Percentiles rank a stretch among this genome's conserved stretches.
phyloP scores from a whole-genome alignment of 1,140 invertebrate genomes.

The Calosoma granatense region DNA sequence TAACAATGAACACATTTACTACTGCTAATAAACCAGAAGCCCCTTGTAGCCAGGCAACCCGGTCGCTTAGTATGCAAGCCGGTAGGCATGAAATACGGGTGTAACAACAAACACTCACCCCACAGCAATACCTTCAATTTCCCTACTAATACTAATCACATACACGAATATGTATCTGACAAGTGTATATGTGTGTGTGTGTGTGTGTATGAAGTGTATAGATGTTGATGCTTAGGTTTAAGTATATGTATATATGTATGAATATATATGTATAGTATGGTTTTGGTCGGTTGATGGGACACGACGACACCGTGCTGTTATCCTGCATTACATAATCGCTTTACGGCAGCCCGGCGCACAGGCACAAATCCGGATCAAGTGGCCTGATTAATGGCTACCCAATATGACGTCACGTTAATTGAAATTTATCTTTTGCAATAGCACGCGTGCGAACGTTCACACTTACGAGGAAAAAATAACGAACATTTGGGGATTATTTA shows the following conservation, averaged over 20 bases:
- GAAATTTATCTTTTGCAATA: conserved; percentile 20
- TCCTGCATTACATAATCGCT: conserved; percentile 7
- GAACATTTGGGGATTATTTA: conserved; percentile 3
- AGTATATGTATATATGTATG: too few species aligned
- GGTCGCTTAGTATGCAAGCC: too few species aligned
- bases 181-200: not conserved
- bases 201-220: not conserved
- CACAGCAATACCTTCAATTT: not conserved
- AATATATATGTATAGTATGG: too few species aligned
- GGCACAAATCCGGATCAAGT: conserved; percentile 19
- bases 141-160: too few species aligned
- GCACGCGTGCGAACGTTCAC: conserved; percentile 4
- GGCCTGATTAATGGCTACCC: conserved; percentile 24
- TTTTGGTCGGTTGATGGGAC: not conserved
- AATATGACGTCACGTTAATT: conserved; percentile 25
- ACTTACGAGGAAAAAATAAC: not conserved
- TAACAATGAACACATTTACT: too few species aligned
- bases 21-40: too few species aligned
- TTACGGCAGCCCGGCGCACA: not conserved
- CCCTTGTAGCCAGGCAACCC: too few species aligned
- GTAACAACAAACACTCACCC: too few species aligned
- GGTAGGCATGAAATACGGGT: too few species aligned
- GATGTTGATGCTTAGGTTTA: too few species aligned
- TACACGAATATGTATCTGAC: not conserved
- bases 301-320: not conserved